phyloP scores from a whole-genome alignment of 2,113 vertebrate species.

The Alethe diademata region DNA sequence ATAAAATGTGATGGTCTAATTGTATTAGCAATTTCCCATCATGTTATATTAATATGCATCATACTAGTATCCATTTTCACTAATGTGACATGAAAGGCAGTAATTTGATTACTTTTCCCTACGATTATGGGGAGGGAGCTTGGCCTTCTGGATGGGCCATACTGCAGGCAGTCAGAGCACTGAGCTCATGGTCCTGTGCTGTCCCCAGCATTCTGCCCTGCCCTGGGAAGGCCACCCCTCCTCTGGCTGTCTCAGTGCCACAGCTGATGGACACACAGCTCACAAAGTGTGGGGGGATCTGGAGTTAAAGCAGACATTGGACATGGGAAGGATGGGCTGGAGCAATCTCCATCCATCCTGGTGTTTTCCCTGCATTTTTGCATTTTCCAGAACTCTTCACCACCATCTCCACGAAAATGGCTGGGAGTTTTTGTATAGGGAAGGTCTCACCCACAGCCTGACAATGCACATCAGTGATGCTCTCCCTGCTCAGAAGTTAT shows the following conservation, averaged over 20 bases:
- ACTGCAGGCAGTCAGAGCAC: not conserved
- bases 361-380: not conserved
- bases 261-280: not conserved
- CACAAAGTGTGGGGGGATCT: not conserved
- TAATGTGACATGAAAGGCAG: conserved; percentile 80
- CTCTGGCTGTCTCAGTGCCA: not conserved
- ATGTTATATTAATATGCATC: conserved; percentile 80
- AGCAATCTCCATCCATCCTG: not conserved
- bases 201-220: accelerated
- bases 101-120: conserved; percentile 79
- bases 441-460: not conserved
- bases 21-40: conserved; percentile 82
- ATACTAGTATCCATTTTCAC: conserved; percentile 76
- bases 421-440: accelerated
- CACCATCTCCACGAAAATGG: not conserved
- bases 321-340: conserved; percentile 5
- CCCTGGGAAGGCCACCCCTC: not conserved
- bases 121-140: conserved; percentile 23
- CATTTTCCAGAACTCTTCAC: not conserved
- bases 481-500: not conserved
- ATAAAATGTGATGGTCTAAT: conserved; percentile 82
- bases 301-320: not conserved
- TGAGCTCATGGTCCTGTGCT: not conserved
- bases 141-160: conserved; percentile 1
- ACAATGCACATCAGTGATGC: not conserved